Evolutionary conservation across 2,797 vertebrate species (phyloP), one percentile per base, ranked within the genome.

Genomic region (Xiphorhynchus erythropygius): DNA sequence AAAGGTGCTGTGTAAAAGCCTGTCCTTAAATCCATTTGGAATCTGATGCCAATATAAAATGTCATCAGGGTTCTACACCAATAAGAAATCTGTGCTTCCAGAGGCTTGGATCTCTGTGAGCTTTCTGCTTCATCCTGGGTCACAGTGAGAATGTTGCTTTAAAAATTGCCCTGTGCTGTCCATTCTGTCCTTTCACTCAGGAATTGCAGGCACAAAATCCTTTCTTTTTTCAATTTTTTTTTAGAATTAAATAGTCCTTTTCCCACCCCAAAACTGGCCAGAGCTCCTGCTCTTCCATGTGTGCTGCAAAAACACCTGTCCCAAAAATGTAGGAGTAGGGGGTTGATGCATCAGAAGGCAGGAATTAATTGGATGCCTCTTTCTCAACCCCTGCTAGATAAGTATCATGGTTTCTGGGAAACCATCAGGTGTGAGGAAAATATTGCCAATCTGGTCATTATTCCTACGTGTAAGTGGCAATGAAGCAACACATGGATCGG

Each of bases 361-460:
- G 69, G 60, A 64, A 78, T 80, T 91, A 93, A 96, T 94, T 68
- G 73, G 76, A 17, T 49, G 23, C 13, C 35, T 93, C 87, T 96
- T 95, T 96, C 95, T 65, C 90, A 96, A 97, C 32, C 49, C 35
- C 41, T 91, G 42, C 37, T 80, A 80, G 94, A 94, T 96, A 39
- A 7, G 9, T 70, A 96, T 96, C 94, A 13, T 7, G 19, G 93
- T 94, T 96, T 96, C 95, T 95, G 91, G 73, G 89, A 96, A 93
- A 69, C 68, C 52, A 21, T 42, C 69, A 81, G 32, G 73, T 25
- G 71, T 65, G 69, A 69, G 59, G 78, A 35, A 22, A 30, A 83
- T 60, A 49, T 9, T 89, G 64, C 46, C 78, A 78, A 53, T 49
- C 49, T 62, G 44, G 50, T 87, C 68, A 18, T 73, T 79, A 41